These are phyloP conservation scores for Oasisia sp. DNA, from an alignment of 2,888 invertebrate genomes.

Conservation along the genomic window DNA sequence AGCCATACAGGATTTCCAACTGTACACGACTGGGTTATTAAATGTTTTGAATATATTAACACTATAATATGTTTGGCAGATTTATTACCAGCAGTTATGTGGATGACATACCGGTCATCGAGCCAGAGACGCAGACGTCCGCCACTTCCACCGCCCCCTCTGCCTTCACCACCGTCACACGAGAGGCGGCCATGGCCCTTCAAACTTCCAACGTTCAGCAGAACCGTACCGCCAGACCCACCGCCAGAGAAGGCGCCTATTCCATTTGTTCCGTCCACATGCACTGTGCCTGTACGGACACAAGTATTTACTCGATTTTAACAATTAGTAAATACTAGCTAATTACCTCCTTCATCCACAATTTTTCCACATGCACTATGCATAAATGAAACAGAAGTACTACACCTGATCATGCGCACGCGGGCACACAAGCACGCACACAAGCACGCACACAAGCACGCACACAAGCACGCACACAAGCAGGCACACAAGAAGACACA, in stretches of 20 bases:
- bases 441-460: no score
- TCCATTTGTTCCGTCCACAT: slow-evolving; percentile 45
- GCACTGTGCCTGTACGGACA: slow-evolving; percentile 42
- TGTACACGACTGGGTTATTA: no score
- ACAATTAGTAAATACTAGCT: not conserved
- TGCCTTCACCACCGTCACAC: slow-evolving; percentile 30
- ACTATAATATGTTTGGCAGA: not conserved
- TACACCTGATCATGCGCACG: no score
- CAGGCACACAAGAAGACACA: no score
- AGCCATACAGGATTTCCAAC: no score
- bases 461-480: no score
- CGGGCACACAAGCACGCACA: not conserved
- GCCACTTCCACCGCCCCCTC: slow-evolving; percentile 28
- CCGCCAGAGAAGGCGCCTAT: slow-evolving; percentile 31
- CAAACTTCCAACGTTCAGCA: slow-evolving; percentile 18
- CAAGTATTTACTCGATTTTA: not conserved
- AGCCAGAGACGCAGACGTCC: not conserved
- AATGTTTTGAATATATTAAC: no score
- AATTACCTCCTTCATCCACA: slow-evolving; percentile 42
- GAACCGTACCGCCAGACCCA: slow-evolving; percentile 30
- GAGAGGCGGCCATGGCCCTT: slow-evolving; percentile 30
- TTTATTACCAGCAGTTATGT: not conserved
- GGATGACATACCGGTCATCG: not conserved
- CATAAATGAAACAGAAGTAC: no score
- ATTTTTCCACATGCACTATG: slow-evolving; percentile 36